phyloP scores from a whole-genome alignment of 1,140 invertebrate genomes.

The Pachypeltis micranthus region DNA sequence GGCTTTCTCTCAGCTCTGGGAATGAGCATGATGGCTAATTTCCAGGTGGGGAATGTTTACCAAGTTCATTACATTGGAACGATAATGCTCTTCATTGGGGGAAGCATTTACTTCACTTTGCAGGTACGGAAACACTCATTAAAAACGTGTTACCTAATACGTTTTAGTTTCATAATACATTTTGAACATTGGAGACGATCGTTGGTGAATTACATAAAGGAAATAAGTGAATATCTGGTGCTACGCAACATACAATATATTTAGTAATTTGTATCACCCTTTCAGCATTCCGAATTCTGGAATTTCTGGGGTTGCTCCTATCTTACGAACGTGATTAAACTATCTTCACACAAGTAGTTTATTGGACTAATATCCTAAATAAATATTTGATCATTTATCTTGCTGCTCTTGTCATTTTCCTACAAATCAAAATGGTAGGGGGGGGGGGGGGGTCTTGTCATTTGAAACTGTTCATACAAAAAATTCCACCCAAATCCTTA shows the following conservation, averaged over 20 bases:
- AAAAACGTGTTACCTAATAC: background rate
- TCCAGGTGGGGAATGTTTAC: conserved; percentile 56
- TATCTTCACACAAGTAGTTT: too few relatives aligned
- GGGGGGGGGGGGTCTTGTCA: too few relatives aligned
- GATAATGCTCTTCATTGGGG: conserved; percentile 50
- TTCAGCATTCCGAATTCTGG: too few relatives aligned
- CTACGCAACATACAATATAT: background rate
- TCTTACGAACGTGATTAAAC: too few relatives aligned
- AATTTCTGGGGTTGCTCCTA: too few relatives aligned
- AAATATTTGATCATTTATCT: too few relatives aligned
- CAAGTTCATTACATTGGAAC: conserved; percentile 61
- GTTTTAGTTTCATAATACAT: background rate
- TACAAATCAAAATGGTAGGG: too few relatives aligned
- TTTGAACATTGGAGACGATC: background rate
- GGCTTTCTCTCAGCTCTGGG: conserved; percentile 49
- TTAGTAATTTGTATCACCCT: too few relatives aligned
- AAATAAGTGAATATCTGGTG: background rate
- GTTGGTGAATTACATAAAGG: background rate
- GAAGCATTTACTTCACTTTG: conserved; percentile 52
- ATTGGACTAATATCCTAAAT: too few relatives aligned
- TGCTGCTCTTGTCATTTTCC: too few relatives aligned
- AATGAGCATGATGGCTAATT: conserved; percentile 60
- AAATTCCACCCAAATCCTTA: too few relatives aligned
- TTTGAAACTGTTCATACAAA: too few relatives aligned
- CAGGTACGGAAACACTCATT: conserved; percentile 36